Evolutionary conservation across 1,140 invertebrate species (phyloP), one percentile per base, ranked within the genome.

Genomic region (Drosophila quadrilineata): DNA sequence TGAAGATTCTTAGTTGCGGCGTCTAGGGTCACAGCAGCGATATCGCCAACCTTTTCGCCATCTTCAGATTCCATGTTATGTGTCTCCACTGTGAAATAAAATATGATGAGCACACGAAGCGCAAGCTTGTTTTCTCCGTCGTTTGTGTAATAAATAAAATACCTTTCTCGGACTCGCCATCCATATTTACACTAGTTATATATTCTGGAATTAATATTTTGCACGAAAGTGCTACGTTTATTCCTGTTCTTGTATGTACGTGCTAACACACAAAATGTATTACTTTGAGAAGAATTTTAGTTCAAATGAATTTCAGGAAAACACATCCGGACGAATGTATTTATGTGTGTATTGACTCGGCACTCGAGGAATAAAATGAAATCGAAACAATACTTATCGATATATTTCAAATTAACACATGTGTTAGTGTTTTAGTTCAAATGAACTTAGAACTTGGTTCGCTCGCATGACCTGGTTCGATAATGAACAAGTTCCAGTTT

Each of bases 81-180:
- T 28, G 43, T n/a, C 12, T 52, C 33, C 14, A 8, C 63, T 66
- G 6, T 1, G 38, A 59, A 22, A 59, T 19, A 46, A 52, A 66
- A 24, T 31, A 45, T 65, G 54, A 57, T 46, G 59, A 65, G 54
- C 62, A 65, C 45, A 14, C 14, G n/a, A 38, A 43, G 6, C 31
- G 52, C 26, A 24, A 8, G 28, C 24, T 9, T 19, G 3, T 26
- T 49, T 43, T 33, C 24, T 19, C 22, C 29, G 16, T 33, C 24
- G 14, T 50, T 49, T 24, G n/a, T 9, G 45, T 9, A 22, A 10
- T 24, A 46, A n/a, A n/a, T n/a, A n/a, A n/a, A n/a, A 52, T 66
- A 66, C 63, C 63, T 53, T 60, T 60, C 31, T 52, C 46, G 22
- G 56, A 28, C 38, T 35, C 38, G n/a, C 52, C 48, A 24, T 66